Evolutionary conservation across 2,797 vertebrate species (phyloP).

Genomic region (Tiaroga cobitis): DNA sequence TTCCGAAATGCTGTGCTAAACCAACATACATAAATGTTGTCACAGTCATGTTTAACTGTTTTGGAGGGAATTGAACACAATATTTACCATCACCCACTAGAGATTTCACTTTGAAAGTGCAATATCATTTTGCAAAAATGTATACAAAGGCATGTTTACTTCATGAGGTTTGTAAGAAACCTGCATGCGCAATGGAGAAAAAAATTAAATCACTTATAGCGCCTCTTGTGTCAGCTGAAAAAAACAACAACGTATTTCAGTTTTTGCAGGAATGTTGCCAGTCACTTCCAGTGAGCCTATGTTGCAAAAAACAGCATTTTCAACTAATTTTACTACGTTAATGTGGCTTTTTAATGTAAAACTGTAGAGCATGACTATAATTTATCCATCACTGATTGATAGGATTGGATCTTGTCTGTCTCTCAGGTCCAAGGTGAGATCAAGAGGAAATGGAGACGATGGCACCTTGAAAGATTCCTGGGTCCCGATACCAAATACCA

Average conservation of each 20-base stretch:
- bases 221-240: not conserved
- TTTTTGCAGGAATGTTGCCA: not conserved
- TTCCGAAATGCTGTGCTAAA: not conserved
- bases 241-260: not conserved
- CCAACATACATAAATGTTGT: not conserved
- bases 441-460: slow-evolving; percentile 94
- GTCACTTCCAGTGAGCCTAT: not conserved
- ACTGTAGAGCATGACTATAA: not conserved
- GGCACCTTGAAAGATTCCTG: slow-evolving; percentile 89
- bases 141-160: not conserved
- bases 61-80: not conserved
- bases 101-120: not conserved
- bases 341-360: too few relatives aligned
- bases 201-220: not conserved
- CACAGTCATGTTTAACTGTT: not conserved
- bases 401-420: not conserved
- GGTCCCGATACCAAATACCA: slow-evolving; percentile 89
- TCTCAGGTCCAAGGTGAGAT: slow-evolving; percentile 92
- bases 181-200: not conserved
- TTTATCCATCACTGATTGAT: not conserved
- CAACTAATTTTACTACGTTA: not conserved
- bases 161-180: not conserved
- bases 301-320: not conserved
- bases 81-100: not conserved
- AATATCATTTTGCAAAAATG: not conserved